Evolutionary conservation across 2,888 invertebrate species (phyloP), one percentile per base, ranked within the genome.

Genomic region (Trachelus iudaicus): DNA sequence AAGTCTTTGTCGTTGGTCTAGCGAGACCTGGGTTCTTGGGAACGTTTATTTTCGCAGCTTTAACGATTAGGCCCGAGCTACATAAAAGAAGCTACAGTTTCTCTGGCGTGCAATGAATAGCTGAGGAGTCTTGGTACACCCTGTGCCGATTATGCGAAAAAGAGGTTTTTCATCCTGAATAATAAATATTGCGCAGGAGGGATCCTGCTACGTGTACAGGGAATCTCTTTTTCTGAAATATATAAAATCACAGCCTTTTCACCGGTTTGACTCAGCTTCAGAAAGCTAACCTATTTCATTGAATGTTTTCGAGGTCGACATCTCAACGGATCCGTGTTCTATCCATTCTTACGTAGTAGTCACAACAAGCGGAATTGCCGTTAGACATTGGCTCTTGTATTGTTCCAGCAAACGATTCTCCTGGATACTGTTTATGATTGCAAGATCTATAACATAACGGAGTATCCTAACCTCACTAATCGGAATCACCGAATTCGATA

Each of bases 21-120:
- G 9, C 9, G 23, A 23, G 9, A 23, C 9, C 23, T 56, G 56
- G 23, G 56, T 23, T 23, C 56, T 56, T 23, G 56, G 23, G 23
- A 56, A 56, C 23, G 23, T 56, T 56, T 56, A 9, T 56, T 56
- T 23, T 56, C 23, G 23, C 56, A 56, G 56, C 56, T 56, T 56
- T 56, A 56, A 56, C 9, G 56, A 23, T 56, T 56, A 23, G 56
- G 56, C 56, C 23, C 9, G 2, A 23, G 23, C 23, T 23, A 23
- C 23, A 1, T 56, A 23, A 56, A 56, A 23, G 56, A 23, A 56
- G 56, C 56, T 23, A 23, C 23, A 23, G 56, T 23, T 56, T 56
- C 9, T 15, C 23, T 40, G 15, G 6, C 56, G 56, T 9, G 56
- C 56, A 79, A 82, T 84, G 84, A 84, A 84, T 84, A 82, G 77